phyloP scores from a whole-genome alignment of 2,888 invertebrate genomes.

The Steinernema scapterisci region DNA sequence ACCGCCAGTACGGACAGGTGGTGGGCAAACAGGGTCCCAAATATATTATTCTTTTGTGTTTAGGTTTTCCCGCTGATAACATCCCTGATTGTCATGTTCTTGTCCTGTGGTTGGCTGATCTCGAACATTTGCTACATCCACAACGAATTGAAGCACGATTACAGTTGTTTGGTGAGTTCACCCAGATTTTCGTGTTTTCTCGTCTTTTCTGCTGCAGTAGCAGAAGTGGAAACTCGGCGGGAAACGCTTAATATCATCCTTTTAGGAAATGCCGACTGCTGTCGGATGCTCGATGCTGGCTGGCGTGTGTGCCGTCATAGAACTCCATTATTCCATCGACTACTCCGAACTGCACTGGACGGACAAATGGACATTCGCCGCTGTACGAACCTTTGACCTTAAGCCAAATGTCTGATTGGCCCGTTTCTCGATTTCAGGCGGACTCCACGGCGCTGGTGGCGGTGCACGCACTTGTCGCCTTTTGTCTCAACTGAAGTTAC shows the following conservation, averaged over 20 bases:
- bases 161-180: conserved; percentile 55
- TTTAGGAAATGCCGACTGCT: conserved; percentile 63
- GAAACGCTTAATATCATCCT: neutral
- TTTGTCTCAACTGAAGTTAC: conserved; percentile 43
- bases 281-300: conserved; percentile 58
- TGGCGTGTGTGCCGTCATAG: conserved; percentile 61
- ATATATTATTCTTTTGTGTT: conserved; percentile 34
- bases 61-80: conserved; percentile 56
- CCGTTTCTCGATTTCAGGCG: conserved; percentile 44
- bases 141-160: conserved; percentile 47
- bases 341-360: conserved; percentile 51
- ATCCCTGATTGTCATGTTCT: conserved; percentile 50
- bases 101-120: conserved; percentile 54
- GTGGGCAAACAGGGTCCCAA: neutral
- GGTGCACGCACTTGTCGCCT: conserved; percentile 58
- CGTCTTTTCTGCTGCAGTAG: no score
- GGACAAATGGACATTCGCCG: conserved; percentile 57
- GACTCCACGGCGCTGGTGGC: conserved; percentile 53
- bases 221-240: no score
- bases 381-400: conserved; percentile 44
- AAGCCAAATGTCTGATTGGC: neutral
- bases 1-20: conserved; percentile 44
- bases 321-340: conserved; percentile 62
- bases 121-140: conserved; percentile 50
- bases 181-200: neutral